Percentiles rank a stretch among this genome's conserved stretches.
phyloP scores from a whole-genome alignment of 2,113 vertebrate genomes.

The Bos indicus region DNA sequence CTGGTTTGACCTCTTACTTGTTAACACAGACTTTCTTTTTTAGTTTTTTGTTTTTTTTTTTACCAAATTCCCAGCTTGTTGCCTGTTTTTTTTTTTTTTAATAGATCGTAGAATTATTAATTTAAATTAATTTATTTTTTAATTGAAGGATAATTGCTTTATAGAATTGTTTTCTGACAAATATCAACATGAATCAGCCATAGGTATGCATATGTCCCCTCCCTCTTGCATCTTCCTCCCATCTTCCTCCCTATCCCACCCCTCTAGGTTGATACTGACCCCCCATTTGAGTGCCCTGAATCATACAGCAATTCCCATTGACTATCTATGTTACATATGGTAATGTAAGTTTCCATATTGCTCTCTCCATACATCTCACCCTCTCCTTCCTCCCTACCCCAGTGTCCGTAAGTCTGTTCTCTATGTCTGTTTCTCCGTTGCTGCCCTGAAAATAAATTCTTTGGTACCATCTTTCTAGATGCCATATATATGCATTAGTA shows the following conservation, averaged over 20 bases:
- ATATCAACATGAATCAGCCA: not conserved
- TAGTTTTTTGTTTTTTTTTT: not conserved
- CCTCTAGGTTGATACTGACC: not conserved
- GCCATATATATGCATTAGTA: not conserved
- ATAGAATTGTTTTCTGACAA: not conserved
- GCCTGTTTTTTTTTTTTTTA: not conserved
- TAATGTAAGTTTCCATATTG: not conserved
- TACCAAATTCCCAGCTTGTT: not conserved
- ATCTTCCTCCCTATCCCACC: not conserved
- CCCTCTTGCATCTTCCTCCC: not conserved
- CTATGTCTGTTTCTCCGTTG: not conserved
- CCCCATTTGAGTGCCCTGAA: not conserved
- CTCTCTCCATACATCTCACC: not conserved
- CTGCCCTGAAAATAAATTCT: not conserved
- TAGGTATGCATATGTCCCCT: not conserved
- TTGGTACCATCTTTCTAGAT: not conserved
- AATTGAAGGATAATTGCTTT: not conserved
- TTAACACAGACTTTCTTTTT: not conserved
- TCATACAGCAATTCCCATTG: not conserved
- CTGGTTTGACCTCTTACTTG: not conserved
- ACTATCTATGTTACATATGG: not conserved
- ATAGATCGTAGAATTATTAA: accelerated
- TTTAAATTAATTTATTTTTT: not conserved
- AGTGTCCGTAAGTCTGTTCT: not conserved
- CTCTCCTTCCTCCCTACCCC: not conserved